These are phyloP conservation scores for Rhabdomys pumilio DNA, from an alignment of 2,797 vertebrate species.

Conservation along the genomic window DNA sequence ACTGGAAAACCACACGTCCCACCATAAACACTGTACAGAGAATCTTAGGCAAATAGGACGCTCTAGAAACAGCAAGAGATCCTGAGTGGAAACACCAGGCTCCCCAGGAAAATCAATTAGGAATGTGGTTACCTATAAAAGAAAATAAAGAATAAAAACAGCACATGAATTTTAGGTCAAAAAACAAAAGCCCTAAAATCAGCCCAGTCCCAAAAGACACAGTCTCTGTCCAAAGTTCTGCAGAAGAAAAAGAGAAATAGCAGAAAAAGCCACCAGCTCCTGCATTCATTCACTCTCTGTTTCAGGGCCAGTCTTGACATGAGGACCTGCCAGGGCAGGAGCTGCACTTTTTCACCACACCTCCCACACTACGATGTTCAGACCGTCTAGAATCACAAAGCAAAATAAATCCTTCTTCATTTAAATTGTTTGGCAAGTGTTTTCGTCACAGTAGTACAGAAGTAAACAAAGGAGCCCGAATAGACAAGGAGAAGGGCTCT, in stretches of 20 bases:
- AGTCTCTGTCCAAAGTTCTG: not conserved
- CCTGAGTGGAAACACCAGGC: not conserved
- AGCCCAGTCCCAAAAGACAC: not conserved
- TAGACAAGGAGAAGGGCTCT: not conserved
- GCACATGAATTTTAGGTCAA: not conserved
- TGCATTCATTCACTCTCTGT: no score
- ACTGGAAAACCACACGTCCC: rapidly evolving
- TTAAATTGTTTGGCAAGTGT: not conserved
- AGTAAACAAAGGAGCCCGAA: not conserved
- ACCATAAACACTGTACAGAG: not conserved
- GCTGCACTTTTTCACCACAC: not conserved
- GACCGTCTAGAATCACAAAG: not conserved
- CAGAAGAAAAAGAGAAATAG: not conserved
- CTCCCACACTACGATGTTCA: rapidly evolving
- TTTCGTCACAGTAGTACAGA: not conserved
- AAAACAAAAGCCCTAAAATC: not conserved
- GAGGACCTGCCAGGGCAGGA: not conserved
- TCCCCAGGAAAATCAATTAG: not conserved
- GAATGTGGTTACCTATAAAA: not conserved
- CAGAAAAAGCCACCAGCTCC: not conserved
- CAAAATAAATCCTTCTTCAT: not conserved
- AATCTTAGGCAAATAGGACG: rapidly evolving
- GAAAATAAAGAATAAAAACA: not conserved
- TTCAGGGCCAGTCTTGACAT: no score
- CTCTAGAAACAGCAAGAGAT: not conserved